phyloP scores from a whole-genome alignment of 1,140 invertebrate species.

The Aphis craccivora region DNA sequence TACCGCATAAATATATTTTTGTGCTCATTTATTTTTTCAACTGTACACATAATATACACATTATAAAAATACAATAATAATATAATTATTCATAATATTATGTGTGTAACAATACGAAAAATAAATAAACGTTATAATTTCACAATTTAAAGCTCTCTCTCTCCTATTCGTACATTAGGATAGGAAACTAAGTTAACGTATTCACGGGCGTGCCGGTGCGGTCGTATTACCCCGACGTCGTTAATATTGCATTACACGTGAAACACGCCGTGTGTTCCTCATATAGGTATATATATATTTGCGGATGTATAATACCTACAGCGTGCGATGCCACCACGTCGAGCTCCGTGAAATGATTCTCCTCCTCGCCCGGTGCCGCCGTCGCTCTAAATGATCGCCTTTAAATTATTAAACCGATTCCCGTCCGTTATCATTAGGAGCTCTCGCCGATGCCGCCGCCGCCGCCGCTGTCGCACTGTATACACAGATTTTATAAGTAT shows the following conservation, averaged over 20 bases:
- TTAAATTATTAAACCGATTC: conserved; percentile 49
- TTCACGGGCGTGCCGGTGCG: background rate
- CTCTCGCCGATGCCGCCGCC: background rate
- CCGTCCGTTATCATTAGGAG: conserved; percentile 44
- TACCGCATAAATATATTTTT: too few species aligned
- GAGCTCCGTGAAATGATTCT: background rate
- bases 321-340: background rate
- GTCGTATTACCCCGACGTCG: conserved; percentile 28
- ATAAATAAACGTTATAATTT: background rate
- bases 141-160: background rate
- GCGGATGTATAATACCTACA: background rate
- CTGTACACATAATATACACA: too few species aligned
- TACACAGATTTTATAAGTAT: background rate
- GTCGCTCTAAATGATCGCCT: conserved; percentile 20
- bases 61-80: too few species aligned
- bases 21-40: too few species aligned
- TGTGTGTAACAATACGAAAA: background rate
- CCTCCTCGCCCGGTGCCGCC: background rate
- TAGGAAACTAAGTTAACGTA: background rate
- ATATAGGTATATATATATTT: background rate
- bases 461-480: too few species aligned
- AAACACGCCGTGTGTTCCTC: background rate
- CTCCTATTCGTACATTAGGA: background rate
- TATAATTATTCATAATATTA: too few species aligned
- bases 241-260: conserved; percentile 48